Evolutionary conservation across 2,888 invertebrate species (phyloP).

Genomic region (Balanococcus diminutus): DNA sequence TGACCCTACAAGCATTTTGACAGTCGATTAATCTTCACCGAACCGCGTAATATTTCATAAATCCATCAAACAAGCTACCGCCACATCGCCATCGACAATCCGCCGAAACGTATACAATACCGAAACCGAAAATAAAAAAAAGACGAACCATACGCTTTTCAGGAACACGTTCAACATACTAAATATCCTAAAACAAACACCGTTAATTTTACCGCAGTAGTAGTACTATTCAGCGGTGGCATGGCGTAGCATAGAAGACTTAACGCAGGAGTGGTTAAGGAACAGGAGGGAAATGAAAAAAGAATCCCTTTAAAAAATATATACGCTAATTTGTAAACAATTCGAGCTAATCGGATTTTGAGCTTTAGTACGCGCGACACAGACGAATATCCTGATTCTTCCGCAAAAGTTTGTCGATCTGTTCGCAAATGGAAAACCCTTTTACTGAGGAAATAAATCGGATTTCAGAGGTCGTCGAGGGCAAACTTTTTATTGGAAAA

Average conservation of each 20-base stretch:
- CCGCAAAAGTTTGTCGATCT: neutral
- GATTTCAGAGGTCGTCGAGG: no score
- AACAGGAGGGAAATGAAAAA: neutral
- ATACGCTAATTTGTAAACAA: neutral
- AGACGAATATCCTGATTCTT: neutral
- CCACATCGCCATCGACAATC: neutral
- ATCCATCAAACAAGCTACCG: constrained; percentile 8
- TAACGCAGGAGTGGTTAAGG: neutral
- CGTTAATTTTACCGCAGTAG: constrained; percentile 9
- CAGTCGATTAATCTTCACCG: constrained; percentile 27
- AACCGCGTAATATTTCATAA: constrained; percentile 14
- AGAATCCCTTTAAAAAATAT: neutral
- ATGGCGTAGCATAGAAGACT: neutral
- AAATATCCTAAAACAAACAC: constrained; percentile 18
- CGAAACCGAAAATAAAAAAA: neutral
- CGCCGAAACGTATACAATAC: neutral
- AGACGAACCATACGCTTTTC: neutral
- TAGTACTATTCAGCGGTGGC: neutral
- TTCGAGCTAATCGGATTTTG: neutral
- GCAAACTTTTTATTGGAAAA: no score
- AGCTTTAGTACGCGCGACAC: constrained; percentile 26
- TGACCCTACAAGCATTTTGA: constrained; percentile 23
- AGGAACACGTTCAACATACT: neutral
- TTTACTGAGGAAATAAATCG: no score
- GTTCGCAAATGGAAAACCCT: neutral